These are phyloP conservation scores for Botrylloides violaceus DNA, from an alignment of 23 tunicate species.

Conservation along the genomic window DNA sequence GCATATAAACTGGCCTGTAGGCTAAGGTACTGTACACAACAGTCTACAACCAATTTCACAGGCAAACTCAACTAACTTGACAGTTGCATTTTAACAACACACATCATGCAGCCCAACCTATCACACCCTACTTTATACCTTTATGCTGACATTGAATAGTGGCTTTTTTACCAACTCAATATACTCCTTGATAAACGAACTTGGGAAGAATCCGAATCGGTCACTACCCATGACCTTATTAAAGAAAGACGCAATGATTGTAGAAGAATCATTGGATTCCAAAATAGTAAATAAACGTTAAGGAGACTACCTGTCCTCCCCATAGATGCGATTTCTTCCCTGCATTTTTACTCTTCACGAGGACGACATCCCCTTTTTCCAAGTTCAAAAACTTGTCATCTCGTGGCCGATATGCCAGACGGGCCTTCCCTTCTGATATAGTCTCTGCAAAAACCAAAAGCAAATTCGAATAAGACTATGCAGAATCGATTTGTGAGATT, in stretches of 20 bases:
- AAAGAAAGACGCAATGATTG: not conserved
- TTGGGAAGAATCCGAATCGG: conserved; percentile 87
- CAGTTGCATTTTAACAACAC: not conserved
- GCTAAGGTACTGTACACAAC: too few relatives aligned
- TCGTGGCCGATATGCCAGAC: conserved; percentile 71
- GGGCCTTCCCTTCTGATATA: conserved; percentile 78
- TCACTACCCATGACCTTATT: conserved; percentile 80
- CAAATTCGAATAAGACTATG: too few relatives aligned
- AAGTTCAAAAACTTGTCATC: conserved; percentile 69
- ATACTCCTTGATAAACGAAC: conserved; percentile 82
- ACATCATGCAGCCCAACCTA: not conserved
- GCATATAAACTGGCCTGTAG: too few relatives aligned
- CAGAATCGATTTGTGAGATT: too few relatives aligned
- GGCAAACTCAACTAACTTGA: too few relatives aligned
- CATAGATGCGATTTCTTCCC: conserved; percentile 76
- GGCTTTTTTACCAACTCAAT: conserved; percentile 30
- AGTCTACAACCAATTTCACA: too few relatives aligned
- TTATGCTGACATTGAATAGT: conserved; percentile 14
- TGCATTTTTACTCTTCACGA: conserved; percentile 86
- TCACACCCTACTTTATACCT: conserved; percentile 15
- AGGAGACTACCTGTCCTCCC: conserved; percentile 75
- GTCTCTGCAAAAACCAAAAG: conserved; percentile 47
- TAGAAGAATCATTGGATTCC: not conserved
- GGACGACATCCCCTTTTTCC: conserved; percentile 82
- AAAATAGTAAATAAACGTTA: conserved; percentile 1